Evolutionary conservation across 2,797 vertebrate species (phyloP).

Genomic region (Mus caroli): DNA sequence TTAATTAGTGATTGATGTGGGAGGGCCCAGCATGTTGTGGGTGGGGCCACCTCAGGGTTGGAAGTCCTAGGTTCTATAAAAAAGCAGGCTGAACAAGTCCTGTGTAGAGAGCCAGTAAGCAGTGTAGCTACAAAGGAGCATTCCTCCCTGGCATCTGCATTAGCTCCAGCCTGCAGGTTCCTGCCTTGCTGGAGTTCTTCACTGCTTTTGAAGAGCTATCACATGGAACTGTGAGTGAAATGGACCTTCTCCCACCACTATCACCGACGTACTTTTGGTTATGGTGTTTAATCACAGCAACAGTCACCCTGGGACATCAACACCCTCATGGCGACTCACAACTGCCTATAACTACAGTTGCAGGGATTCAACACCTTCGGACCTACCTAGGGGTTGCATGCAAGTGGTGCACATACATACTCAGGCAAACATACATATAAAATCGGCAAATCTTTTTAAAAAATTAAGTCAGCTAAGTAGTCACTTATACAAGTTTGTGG

Average conservation of each 20-base stretch:
- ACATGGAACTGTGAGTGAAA: background rate
- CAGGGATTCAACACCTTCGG: background rate
- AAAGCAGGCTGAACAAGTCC: background rate
- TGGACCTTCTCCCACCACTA: too few species aligned
- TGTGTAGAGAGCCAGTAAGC: background rate
- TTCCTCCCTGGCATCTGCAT: background rate
- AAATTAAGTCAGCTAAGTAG: background rate
- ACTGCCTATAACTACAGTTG: background rate
- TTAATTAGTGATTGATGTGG: background rate
- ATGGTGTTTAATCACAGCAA: background rate
- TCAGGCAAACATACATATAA: background rate
- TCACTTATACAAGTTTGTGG: background rate
- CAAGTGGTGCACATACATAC: background rate
- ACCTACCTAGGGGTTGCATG: background rate
- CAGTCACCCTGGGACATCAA: background rate
- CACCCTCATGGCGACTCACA: background rate
- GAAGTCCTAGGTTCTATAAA: background rate
- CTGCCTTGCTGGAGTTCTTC: background rate
- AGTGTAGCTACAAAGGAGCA: background rate
- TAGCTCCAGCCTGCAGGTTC: background rate
- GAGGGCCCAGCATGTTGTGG: background rate
- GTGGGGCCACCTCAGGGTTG: background rate
- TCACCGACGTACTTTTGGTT: background rate
- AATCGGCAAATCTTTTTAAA: background rate
- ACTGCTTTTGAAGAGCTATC: background rate